A percentile compares a stretch with the other conserved stretches of the same genome.
Evolutionary conservation across 2,797 vertebrate species (phyloP).

Genomic region (Coluber constrictor): DNA sequence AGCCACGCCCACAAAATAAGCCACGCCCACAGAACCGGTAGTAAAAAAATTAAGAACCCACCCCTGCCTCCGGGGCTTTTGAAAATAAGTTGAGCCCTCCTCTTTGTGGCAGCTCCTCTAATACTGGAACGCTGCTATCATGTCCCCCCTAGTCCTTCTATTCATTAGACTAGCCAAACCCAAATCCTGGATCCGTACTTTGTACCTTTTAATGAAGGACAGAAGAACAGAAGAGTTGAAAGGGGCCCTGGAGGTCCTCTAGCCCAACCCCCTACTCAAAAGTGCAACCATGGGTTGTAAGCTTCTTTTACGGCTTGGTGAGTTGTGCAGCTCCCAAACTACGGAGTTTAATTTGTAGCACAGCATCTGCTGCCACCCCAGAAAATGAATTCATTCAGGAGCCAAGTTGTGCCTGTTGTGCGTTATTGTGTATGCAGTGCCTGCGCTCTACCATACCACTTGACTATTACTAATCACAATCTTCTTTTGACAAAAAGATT

Average conservation of each 20-base stretch:
- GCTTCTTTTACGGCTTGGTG: background rate
- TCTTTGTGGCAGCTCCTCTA: too few relatives aligned
- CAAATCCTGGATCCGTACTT: too few relatives aligned
- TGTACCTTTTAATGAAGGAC: too few relatives aligned
- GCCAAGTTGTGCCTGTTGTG: background rate
- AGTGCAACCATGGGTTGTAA: background rate
- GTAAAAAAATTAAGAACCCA: too few relatives aligned
- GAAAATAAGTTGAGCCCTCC: too few relatives aligned
- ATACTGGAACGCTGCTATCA: too few relatives aligned
- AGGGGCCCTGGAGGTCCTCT: background rate
- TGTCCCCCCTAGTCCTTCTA: too few relatives aligned
- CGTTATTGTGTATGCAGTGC: background rate
- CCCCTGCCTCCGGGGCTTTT: too few relatives aligned
- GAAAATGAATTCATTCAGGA: background rate
- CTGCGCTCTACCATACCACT: background rate
- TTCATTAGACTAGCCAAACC: too few relatives aligned
- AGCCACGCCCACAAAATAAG: too few relatives aligned
- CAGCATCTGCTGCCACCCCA: background rate
- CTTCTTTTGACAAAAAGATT: background rate
- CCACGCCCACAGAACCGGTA: too few relatives aligned
- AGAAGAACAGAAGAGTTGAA: background rate
- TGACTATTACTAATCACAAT: background rate
- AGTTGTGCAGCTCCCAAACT: background rate
- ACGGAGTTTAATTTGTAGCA: background rate
- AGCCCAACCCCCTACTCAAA: background rate